A percentile compares a stretch with the other conserved stretches of the same genome.
phyloP scores from a whole-genome alignment of 1,140 invertebrate species.

The Brachionus calyciflorus region DNA sequence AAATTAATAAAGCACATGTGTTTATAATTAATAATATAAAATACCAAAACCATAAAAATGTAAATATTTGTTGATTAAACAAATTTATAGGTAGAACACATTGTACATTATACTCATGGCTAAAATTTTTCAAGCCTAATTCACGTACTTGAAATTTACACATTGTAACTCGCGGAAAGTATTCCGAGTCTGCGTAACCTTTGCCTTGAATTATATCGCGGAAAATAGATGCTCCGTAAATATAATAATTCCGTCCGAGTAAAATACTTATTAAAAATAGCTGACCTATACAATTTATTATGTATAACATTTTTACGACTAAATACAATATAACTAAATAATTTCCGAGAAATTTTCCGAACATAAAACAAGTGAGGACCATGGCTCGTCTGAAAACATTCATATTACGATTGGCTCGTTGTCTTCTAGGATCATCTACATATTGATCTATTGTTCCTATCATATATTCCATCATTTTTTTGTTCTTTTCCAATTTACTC shows the following conservation, averaged over 20 bases:
- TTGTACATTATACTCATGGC: constrained; percentile 55
- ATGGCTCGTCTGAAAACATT: background rate
- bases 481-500: constrained; percentile 41
- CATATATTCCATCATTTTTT: constrained; percentile 45
- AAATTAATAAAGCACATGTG: constrained; percentile 27
- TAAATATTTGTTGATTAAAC: constrained; percentile 60
- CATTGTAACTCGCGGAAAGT: constrained; percentile 46
- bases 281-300: constrained; percentile 62
- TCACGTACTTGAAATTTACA: constrained; percentile 49
- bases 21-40: constrained; percentile 54
- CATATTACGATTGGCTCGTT: constrained; percentile 34
- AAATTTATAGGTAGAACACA: constrained; percentile 60
- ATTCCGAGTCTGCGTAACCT: constrained; percentile 51
- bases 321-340: constrained; percentile 62
- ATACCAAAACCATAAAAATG: constrained; percentile 60
- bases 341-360: constrained; percentile 62
- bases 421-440: constrained; percentile 40
- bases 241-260: constrained; percentile 61
- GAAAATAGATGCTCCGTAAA: constrained; percentile 53
- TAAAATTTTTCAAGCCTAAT: constrained; percentile 28
- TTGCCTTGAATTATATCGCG: constrained; percentile 36
- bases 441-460: constrained; percentile 47
- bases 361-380: constrained; percentile 30
- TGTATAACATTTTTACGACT: constrained; percentile 62
- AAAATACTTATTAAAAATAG: constrained; percentile 63